Evolutionary conservation across 1,140 invertebrate genomes (phyloP), one percentile per base, ranked within the genome.

Genomic region (Drosophila pachea): DNA sequence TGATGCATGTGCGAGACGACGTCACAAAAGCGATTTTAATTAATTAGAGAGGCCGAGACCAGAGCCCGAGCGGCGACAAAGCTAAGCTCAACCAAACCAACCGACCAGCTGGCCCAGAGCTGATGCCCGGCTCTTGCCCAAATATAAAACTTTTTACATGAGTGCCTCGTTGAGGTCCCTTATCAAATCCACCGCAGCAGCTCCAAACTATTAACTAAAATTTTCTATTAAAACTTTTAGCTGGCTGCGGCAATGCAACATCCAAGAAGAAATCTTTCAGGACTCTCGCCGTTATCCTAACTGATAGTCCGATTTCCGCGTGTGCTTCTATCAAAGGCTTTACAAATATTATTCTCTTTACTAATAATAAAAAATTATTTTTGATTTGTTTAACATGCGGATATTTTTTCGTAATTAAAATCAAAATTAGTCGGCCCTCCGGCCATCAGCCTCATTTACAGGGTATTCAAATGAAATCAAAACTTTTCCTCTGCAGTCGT

Each of bases 181-280:
- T 83, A 83, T 84, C 79, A 83, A 83, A 86, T 83, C 82, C 73
- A 81, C 81, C 69, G 54, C 81, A 81, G 67, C 69, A 69, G 53
- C 78, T 74, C 8, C 50, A 81, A 86, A 86, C 81, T 86, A 86
- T 86, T 86, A 86, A 86, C 81, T 86, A 77, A 69, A 79, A 86
- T 72, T 86, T 86, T 86, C 81, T 86, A 86, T 86, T 86, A 86
- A 81, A 86, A 86, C 74, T 86, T 86, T 86, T 71, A 56, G 48
- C 66, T 33, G 42, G n/a, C n/a, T n/a, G n/a, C n/a, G n/a, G 53
- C 56, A 73, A 31, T 14, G 48, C 56, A 71, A 50, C 43, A 67
- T 42, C 56, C 36, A 59, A 70, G 11, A 50, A 48, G 40, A 7
- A 40, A 64, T 31, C 1, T 22, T 22, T 22, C 3, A 22, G 22